Evolutionary conservation across 2,113 vertebrate species (phyloP), one percentile per base, ranked within the genome.

Genomic region (Pterocles burchelli): DNA sequence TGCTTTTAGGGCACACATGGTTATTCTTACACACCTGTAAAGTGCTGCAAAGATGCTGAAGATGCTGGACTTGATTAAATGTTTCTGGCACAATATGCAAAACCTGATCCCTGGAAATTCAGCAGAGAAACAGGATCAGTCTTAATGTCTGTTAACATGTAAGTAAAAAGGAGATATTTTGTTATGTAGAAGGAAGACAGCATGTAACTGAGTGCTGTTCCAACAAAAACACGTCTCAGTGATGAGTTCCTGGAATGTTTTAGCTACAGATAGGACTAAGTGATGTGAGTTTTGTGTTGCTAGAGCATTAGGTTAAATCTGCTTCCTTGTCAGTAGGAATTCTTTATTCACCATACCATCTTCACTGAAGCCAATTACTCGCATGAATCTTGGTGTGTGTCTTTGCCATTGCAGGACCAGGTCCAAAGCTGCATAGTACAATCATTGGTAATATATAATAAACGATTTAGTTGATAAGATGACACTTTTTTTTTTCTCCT

Each of bases 51-150:
- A 97, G 90, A 17, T 84, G 79, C 75, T 95, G 95, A 83, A 97
- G 92, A 29, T 95, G 83, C 38, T 94, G 68, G 48, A 93, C 84
- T 90, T 97, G 95, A 75, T 95, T 71, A 76, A 67, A 28, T 57
- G 96, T 93, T 94, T 94, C 83, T 80, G 96, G 95, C 51, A 96
- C 65, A 84, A 95, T 48, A 71, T 68, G 74, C 54, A 95, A 88
- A 85, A 97, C 88, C 41, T 94, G 91, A 86, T 97, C 88, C 61
- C 95, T 97, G 68, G 63, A 94, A 92, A 92, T 89, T 61, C 66
- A 95, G 14, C 26, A 67, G 45, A 93, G 61, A 84, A 83, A 62
- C 15, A 86, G 59, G 31, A 90, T 74, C 10, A 49, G 26, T 80
- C 77, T 90, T 77, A 75, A 52, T 5, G 2, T 87, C 36, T 61